These are phyloP conservation scores for Phyllostomus discolor DNA, from an alignment of 2,113 vertebrate genomes.

Conservation along the genomic window DNA sequence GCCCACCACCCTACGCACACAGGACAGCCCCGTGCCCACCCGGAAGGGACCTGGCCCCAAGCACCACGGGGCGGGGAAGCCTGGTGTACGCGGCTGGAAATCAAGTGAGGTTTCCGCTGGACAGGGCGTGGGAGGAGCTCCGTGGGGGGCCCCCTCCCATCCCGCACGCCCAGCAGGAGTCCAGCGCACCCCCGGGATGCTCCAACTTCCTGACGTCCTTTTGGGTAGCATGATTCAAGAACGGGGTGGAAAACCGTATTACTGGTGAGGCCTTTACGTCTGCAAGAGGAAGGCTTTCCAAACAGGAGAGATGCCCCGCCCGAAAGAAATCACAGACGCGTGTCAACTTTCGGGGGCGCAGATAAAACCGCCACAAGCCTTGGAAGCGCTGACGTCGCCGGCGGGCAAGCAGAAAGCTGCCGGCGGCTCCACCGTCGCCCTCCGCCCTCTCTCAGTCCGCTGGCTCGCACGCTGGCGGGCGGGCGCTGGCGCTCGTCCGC, in stretches of 20 bases:
- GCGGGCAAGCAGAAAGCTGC: not conserved
- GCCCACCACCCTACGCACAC: not conserved
- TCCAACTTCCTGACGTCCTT: not conserved
- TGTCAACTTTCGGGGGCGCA: not conserved
- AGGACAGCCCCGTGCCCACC: not conserved
- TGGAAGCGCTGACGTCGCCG: not conserved
- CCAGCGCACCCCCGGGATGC: fast-evolving
- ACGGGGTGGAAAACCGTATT: not conserved
- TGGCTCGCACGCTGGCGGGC: not conserved
- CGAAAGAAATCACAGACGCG: not conserved
- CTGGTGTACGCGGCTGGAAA: fast-evolving
- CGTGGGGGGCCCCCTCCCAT: fast-evolving
- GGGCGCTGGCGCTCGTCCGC: not conserved
- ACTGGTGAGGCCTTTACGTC: not conserved
- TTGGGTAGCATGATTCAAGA: not conserved
- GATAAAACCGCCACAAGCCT: not conserved
- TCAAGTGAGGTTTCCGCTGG: fast-evolving
- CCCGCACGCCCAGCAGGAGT: fast-evolving
- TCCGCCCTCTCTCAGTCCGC: not conserved
- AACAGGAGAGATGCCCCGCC: not conserved
- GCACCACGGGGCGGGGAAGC: not conserved
- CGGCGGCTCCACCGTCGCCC: not conserved
- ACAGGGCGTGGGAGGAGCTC: fast-evolving
- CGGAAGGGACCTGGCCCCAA: not conserved
- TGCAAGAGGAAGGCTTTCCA: not conserved